phyloP scores from a whole-genome alignment of 2,113 vertebrate species.

The Pomatostomus ruficeps region DNA sequence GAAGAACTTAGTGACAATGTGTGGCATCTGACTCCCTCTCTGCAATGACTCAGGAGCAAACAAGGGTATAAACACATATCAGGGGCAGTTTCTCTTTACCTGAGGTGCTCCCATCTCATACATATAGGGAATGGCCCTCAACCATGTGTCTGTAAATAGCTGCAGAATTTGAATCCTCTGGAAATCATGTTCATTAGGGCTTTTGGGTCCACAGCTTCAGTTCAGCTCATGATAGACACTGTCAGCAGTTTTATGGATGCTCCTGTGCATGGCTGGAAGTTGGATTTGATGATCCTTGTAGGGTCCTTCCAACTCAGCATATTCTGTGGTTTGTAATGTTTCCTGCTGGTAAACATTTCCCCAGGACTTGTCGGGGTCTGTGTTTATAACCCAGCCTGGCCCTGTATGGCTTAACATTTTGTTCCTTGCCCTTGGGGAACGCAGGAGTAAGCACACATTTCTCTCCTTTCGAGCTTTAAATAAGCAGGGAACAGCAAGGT shows the following conservation, averaged over 20 bases:
- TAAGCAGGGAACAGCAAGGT: neutral
- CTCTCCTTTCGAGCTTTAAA: neutral
- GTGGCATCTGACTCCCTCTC: neutral
- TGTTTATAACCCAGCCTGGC: neutral
- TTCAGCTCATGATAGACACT: neutral
- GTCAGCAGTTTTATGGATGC: neutral
- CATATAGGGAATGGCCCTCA: neutral
- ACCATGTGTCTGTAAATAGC: neutral
- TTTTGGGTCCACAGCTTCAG: neutral
- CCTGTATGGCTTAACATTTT: fast-evolving
- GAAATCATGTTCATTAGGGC: neutral
- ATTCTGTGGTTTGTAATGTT: neutral
- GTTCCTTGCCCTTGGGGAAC: neutral
- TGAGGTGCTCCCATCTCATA: neutral
- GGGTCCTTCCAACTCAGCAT: neutral
- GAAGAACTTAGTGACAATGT: fast-evolving
- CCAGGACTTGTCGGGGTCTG: neutral
- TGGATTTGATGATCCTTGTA: neutral
- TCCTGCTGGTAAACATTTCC: neutral
- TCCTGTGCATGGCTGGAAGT: neutral
- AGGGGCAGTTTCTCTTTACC: neutral
- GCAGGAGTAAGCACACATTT: neutral
- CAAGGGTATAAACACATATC: fast-evolving
- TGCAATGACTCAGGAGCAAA: neutral
- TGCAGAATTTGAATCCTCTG: neutral